Conservation (phyloP, 1,140 invertebrate genomes). For the Brachionus koreanus region DNA sequence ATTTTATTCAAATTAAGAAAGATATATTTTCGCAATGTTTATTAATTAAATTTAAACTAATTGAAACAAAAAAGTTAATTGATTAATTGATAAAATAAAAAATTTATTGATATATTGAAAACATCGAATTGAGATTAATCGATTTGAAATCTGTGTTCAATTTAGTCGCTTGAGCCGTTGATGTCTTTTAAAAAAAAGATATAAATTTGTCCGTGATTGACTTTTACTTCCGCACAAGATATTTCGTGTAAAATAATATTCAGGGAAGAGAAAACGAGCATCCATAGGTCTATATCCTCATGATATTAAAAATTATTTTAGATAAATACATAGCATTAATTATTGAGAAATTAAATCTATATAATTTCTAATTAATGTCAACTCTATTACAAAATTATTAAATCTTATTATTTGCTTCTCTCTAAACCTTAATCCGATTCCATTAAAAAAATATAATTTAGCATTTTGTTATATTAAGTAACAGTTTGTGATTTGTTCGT, state of each 20-base stretch:
- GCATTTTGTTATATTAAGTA: constrained; percentile 17
- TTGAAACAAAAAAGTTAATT: neutral
- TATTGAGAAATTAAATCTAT: neutral
- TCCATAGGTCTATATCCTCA: neutral
- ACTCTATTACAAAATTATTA: constrained; percentile 35
- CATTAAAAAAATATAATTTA: constrained; percentile 1
- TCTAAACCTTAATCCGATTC: neutral
- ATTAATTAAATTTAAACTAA: neutral
- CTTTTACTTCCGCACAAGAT: neutral
- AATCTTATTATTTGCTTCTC: neutral
- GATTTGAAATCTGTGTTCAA: neutral
- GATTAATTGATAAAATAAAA: neutral
- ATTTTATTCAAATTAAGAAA: neutral
- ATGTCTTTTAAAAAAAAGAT: neutral
- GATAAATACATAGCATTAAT: neutral
- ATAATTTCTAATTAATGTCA: constrained; percentile 21
- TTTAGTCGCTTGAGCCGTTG: neutral
- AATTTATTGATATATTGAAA: neutral
- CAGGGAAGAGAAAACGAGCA: neutral
- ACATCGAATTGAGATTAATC: neutral
- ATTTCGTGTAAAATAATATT: neutral
- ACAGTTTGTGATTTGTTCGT: neutral
- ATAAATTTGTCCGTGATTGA: neutral
- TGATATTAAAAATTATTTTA: neutral
- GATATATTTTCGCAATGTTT: neutral